Evolutionary conservation across 1,140 invertebrate species (phyloP), one percentile per base, ranked within the genome.

Genomic region (Procambarus clarkii): DNA sequence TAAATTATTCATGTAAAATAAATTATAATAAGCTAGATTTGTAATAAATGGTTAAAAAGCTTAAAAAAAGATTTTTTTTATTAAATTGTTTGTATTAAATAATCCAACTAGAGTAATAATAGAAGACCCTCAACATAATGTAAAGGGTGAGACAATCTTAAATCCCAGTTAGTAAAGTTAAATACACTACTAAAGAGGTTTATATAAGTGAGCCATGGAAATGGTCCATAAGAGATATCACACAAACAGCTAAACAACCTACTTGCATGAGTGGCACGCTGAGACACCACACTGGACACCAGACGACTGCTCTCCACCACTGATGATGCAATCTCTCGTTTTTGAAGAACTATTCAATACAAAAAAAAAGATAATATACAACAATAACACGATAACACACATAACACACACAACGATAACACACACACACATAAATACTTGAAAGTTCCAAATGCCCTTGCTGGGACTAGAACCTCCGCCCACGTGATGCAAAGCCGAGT

Each of bases 291-390:
- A 54, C 69, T 77, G 45, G 76, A 74, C n/a, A 82, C 78, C 9
- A 92, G 86, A 69, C 85, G 91, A 60, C 58, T 82, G n/a, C 84
- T 82, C 71, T 92, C 85, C 4, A 86, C 64, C 44, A 86, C 77
- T 13, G 84, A 54, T 24, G 84, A 81, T 11, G 90, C 78, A 45
- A 54, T 86, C 2, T 79, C 60, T 21, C 48, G 82, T 64, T 34
- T 90, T 11, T 71, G 71, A 18, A 48, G 44, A 69, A 58, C 82
- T 84, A n/a, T 54, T 8, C 50, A 54, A 34, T 34, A 34, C 34
- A 34, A 34, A 54, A 13, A 13, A 54, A 54, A 54, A 54, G 50
- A 54, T 54, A 54, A 54, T 54, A 54, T 7, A 54, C 50, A 54
- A 54, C 8, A 54, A 54, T 8, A 54, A 54, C 50, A 54, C 4